phyloP scores from a whole-genome alignment of 2,797 vertebrate species.

The Cuculus canorus region DNA sequence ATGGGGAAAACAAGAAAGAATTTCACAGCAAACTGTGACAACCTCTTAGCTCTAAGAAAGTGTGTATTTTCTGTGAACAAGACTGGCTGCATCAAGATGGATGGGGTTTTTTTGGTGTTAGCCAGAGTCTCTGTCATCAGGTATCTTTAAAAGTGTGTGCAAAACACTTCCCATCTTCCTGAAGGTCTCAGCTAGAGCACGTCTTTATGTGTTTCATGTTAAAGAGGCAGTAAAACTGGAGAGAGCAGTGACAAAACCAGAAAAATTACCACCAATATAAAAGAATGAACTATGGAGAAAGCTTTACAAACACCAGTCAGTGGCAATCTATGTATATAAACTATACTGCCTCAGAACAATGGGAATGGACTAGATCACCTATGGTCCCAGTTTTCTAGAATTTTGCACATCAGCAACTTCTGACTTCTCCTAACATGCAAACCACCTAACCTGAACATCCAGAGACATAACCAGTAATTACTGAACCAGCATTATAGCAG shows the following conservation, averaged over 20 bases:
- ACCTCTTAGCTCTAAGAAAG: neutral
- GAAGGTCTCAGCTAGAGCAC: neutral
- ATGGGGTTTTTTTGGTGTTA: neutral
- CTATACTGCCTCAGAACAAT: neutral
- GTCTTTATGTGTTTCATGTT: neutral
- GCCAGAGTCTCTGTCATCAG: neutral
- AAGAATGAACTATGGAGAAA: neutral
- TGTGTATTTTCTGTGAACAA: neutral
- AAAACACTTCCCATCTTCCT: neutral
- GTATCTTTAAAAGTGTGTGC: neutral
- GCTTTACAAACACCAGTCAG: neutral
- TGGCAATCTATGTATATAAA: neutral
- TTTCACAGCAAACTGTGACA: neutral
- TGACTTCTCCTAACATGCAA: neutral
- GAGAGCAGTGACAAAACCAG: neutral
- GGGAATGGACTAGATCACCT: neutral
- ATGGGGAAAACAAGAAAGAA: neutral
- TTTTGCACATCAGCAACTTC: neutral
- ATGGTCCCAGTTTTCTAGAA: neutral
- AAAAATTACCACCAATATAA: neutral
- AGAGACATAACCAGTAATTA: neutral
- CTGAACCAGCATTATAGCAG: neutral
- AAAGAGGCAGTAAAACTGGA: neutral
- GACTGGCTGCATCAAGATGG: neutral
- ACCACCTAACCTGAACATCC: neutral